Evolutionary conservation across 2,888 invertebrate species (phyloP), one percentile per base, ranked within the genome.

Genomic region (Dynastes grantii): DNA sequence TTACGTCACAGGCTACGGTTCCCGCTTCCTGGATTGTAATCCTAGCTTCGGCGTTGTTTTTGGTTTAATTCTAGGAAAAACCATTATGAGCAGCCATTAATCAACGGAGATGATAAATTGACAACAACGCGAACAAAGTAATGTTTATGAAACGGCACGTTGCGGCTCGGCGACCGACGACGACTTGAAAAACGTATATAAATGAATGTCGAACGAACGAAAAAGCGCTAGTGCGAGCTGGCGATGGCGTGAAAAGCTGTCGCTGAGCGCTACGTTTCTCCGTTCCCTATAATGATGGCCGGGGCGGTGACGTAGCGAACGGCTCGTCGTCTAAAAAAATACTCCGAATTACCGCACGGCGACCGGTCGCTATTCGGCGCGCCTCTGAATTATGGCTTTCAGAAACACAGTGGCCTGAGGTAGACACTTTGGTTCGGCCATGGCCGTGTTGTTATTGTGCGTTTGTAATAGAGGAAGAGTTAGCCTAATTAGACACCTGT

Each of bases 381-480:
- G 83, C 84, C 84, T 85, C 85, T 88, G 87, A 88, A 83, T 87
- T 87, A 88, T 87, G 81, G 87, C 88, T 86, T 86, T 88, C 88
- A 88, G 86, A 86, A 88, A 88, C 88, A 88, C 88, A 88, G 87
- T 87, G 85, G 86, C 85, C 78, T 76, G 76, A 76, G 76, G 78
- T 78, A 76, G 78, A 78, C 78, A 78, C 78, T 78, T 76, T 29
- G 76, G 51, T 64, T 67, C 58, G 73, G 65, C 64, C 49, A 32
- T 55, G 13, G 55, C 55, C 55, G n/a, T 16, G 5, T 76, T 9
- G 75, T 53, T 55, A 78, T 65, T 78, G 78, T 55, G 64, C 78
- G 76, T 64, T 76, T 61, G 61, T 75, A 45, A 37, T 78, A 51
- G 45, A 40, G 67, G 61, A 67, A 51, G 64, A 64, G 78, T 55